Conservation (phyloP, 2,888 invertebrate genomes). For the Panopea generosa region DNA sequence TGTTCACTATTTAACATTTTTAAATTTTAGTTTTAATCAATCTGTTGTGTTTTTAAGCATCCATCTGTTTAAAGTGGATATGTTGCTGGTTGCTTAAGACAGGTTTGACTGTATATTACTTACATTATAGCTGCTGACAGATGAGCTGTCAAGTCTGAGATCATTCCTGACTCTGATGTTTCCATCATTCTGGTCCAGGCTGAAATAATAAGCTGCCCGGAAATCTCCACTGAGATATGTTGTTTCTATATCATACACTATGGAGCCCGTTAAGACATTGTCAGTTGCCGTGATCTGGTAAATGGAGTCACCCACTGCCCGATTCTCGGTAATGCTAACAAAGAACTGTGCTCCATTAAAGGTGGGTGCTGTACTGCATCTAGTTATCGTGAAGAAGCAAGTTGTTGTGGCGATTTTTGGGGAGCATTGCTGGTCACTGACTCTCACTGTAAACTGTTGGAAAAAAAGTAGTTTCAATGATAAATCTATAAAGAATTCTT, state of each 20-base stretch:
- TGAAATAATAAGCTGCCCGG: slow-evolving; percentile 77
- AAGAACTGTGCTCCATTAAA: slow-evolving; percentile 64
- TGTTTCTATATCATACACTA: slow-evolving; percentile 65
- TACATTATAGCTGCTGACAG: slow-evolving; percentile 29
- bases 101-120: background rate
- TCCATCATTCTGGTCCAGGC: slow-evolving; percentile 65
- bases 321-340: slow-evolving; percentile 56
- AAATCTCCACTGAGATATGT: slow-evolving; percentile 44
- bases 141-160: slow-evolving; percentile 61
- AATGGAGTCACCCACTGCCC: slow-evolving; percentile 47
- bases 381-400: slow-evolving; percentile 62
- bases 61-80: no score
- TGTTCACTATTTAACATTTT: no score
- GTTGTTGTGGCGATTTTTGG: slow-evolving; percentile 44
- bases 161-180: slow-evolving; percentile 68
- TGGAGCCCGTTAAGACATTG: slow-evolving; percentile 61
- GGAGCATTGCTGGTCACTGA: slow-evolving; percentile 70
- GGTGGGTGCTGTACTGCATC: slow-evolving; percentile 61
- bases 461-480: no score
- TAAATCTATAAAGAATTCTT: no score
- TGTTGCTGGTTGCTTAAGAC: no score
- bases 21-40: no score
- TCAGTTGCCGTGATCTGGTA: slow-evolving; percentile 69
- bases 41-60: no score
- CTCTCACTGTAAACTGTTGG: slow-evolving; percentile 64